Percentiles rank a stretch among this genome's conserved stretches.
These are phyloP conservation scores for Apis mellifera DNA, from an alignment of 1,140 invertebrate species.

Conservation along the genomic window Amel_HAv3.1 CM009943.2:8714001-8714500, in stretches of 20 bases:
- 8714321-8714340: constrained; percentile 91
- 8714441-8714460: background rate
- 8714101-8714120: background rate
- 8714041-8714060: background rate
- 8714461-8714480: too few species aligned
- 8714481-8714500: background rate
- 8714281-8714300: constrained; percentile 94
- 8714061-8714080: background rate
- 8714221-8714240: constrained; percentile 89
- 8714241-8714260: constrained; percentile 88
- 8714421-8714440: background rate
- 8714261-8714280: constrained; percentile 92
- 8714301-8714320: constrained; percentile 94
- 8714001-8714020: too few species aligned
- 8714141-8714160: background rate
- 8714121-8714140: background rate
- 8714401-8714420: background rate
- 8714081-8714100: background rate
- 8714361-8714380: constrained; percentile 85
- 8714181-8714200: constrained; percentile 18
- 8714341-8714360: constrained; percentile 91
- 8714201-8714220: constrained; percentile 67
- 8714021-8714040: too few species aligned
- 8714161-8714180: constrained; percentile 22
- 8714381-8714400: background rate